Percentiles rank a stretch among this genome's conserved stretches.
Evolutionary conservation across 1,140 invertebrate genomes (phyloP).

Genomic region (Drosophila ambigua): DNA sequence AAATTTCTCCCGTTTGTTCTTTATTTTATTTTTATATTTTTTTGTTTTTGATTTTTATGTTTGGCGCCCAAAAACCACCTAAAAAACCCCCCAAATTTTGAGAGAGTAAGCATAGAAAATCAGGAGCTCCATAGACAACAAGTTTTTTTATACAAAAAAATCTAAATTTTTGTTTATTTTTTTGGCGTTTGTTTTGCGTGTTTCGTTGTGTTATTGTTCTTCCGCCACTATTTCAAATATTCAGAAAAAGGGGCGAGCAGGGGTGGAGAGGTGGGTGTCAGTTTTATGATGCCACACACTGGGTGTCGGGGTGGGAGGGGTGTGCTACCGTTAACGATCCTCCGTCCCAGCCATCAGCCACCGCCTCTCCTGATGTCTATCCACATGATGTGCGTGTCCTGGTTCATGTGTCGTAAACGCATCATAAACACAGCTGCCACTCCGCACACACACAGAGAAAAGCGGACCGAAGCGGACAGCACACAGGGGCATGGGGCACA

Average conservation of each 20-base stretch:
- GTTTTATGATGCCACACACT: slow-evolving; percentile 45
- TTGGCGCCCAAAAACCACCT: background rate
- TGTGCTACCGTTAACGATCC: slow-evolving; percentile 10
- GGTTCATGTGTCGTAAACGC: slow-evolving; percentile 65
- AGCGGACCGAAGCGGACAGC: too few species aligned
- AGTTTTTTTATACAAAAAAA: slow-evolving; percentile 20
- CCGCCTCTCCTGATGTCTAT: too few species aligned
- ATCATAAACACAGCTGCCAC: slow-evolving; percentile 70
- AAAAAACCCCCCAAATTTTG: slow-evolving; percentile 1
- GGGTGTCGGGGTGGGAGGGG: too few species aligned
- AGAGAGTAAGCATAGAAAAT: slow-evolving; percentile 3
- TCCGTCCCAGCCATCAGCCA: background rate
- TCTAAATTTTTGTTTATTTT: slow-evolving; percentile 35
- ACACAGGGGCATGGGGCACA: too few species aligned
- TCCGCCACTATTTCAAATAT: slow-evolving; percentile 15
- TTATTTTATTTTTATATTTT: slow-evolving; percentile 23
- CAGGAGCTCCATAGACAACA: too few species aligned
- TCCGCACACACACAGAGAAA: slow-evolving; percentile 10
- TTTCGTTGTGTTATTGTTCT: slow-evolving; percentile 10
- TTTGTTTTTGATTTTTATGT: slow-evolving; percentile 24
- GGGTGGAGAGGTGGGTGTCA: slow-evolving; percentile 16
- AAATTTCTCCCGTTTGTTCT: slow-evolving; percentile 57
- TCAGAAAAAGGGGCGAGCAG: background rate
- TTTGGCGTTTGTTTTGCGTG: slow-evolving; percentile 35
- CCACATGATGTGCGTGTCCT: slow-evolving; percentile 57